Conservation (phyloP, 2,888 invertebrate species). For the Meiosimyza platycephala region DNA sequence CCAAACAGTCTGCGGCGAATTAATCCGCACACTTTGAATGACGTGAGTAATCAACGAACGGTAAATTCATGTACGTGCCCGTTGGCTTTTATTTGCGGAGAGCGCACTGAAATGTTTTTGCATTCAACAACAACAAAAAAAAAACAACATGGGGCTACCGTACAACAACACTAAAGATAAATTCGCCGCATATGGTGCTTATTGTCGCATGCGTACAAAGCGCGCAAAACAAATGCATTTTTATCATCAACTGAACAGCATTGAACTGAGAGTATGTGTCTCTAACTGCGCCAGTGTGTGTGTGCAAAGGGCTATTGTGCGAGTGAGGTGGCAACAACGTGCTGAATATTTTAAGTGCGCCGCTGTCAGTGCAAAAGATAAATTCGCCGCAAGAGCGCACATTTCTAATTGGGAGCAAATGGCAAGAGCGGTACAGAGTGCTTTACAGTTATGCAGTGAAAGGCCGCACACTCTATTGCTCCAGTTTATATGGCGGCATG, state of each 20-base stretch:
- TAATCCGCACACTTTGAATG: constrained; percentile 4
- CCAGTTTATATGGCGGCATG: constrained; percentile 5
- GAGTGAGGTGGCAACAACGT: neutral
- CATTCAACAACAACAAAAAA: neutral
- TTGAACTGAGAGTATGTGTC: neutral
- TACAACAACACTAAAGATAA: constrained; percentile 3
- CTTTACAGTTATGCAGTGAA: constrained; percentile 26
- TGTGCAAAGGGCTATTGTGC: neutral
- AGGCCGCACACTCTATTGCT: constrained; percentile 7
- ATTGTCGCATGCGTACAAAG: constrained; percentile 23
- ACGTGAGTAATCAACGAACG: constrained; percentile 17
- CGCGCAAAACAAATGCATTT: constrained; percentile 18
- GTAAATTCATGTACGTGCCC: constrained; percentile 26
- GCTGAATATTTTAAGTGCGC: neutral
- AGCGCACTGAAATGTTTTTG: neutral
- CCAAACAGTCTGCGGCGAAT: constrained; percentile 13
- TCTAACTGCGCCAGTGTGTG: neutral
- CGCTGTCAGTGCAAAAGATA: neutral
- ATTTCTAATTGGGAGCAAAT: neutral
- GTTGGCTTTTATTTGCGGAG: neutral
- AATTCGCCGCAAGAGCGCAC: neutral
- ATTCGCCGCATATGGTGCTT: constrained; percentile 5
- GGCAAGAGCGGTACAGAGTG: neutral
- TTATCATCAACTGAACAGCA: neutral
- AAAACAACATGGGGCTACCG: neutral